Percentiles rank a stretch among this genome's conserved stretches.
Conservation (phyloP, 92 coral and sea anemone genomes). For the Montipora capitata region DNA sequence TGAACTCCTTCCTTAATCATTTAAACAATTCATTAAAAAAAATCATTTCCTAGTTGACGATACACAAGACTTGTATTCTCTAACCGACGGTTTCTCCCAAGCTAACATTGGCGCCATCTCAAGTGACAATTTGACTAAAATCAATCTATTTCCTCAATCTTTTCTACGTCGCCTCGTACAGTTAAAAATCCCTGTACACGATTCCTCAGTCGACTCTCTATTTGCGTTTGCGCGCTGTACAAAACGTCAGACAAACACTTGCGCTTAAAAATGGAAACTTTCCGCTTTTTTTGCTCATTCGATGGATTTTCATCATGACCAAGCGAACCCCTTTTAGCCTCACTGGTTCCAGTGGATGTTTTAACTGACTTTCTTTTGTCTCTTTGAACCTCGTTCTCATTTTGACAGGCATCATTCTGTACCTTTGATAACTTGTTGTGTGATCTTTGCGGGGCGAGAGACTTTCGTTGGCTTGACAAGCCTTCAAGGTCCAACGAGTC, state of each 20-base stretch:
- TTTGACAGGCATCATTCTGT: not conserved
- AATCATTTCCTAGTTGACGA: no score
- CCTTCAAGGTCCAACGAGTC: not conserved
- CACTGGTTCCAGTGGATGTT: not conserved
- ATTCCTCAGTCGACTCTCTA: slow-evolving; percentile 38
- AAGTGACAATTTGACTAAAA: not conserved
- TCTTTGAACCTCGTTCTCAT: not conserved
- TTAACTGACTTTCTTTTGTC: no score
- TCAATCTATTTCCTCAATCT: not conserved
- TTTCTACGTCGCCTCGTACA: not conserved
- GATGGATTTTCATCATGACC: not conserved
- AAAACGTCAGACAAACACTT: slow-evolving; percentile 23
- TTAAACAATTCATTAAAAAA: no score
- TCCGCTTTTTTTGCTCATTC: not conserved
- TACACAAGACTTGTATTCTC: no score
- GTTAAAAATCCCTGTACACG: slow-evolving; percentile 43
- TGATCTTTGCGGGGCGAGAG: no score
- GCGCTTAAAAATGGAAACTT: slow-evolving; percentile 25
- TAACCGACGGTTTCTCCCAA: no score
- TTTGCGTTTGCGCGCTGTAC: slow-evolving; percentile 25
- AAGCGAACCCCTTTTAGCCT: not conserved
- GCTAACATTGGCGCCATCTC: no score
- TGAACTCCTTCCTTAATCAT: no score
- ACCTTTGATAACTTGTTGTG: not conserved
- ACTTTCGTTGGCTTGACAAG: no score